These are phyloP conservation scores for Diadegma fenestrale DNA, from an alignment of 2,888 invertebrate genomes.

Conservation along the genomic window DNA sequence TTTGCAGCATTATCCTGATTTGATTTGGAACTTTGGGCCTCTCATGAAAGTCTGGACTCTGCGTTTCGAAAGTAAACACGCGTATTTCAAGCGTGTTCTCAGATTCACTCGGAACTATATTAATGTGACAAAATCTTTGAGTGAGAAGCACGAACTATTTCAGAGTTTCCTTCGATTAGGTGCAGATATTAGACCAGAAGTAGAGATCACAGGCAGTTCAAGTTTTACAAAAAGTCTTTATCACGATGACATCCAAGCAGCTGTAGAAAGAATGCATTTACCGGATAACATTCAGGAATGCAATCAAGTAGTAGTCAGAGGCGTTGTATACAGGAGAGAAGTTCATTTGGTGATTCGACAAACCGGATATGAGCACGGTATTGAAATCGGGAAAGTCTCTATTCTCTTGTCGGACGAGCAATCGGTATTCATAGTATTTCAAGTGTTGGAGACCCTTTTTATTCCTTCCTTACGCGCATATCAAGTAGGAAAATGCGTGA, in stretches of 20 bases:
- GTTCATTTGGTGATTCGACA: conserved; percentile 51
- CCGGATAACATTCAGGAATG: conserved; percentile 40
- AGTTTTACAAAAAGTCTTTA: conserved; percentile 27
- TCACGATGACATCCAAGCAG: conserved; percentile 39
- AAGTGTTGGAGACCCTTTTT: conserved; percentile 57
- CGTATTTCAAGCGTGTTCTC: conserved; percentile 28
- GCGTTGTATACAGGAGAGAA: conserved; percentile 45
- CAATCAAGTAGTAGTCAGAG: conserved; percentile 42
- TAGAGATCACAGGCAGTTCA: conserved; percentile 5
- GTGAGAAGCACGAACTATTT: conserved; percentile 61
- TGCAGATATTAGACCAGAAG: conserved; percentile 38
- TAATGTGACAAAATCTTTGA: conserved; percentile 57
- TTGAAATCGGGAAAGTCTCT: conserved; percentile 54
- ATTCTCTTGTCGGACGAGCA: conserved; percentile 48
- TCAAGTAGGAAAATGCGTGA: conserved; percentile 35
- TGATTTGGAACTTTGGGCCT: conserved; percentile 65
- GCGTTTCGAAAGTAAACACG: conserved; percentile 70
- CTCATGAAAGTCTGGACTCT: conserved; percentile 66
- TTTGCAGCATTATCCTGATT: conserved; percentile 60
- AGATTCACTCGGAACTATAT: conserved; percentile 18
- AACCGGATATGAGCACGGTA: conserved; percentile 59
- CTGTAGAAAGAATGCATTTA: conserved; percentile 36
- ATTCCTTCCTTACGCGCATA: conserved; percentile 47
- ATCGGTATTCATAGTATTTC: conserved; percentile 46
- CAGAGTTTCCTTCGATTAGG: conserved; percentile 48